These are phyloP conservation scores for Aptenodytes forsteri DNA, from an alignment of 2,113 vertebrate genomes.

Conservation along the genomic window DNA sequence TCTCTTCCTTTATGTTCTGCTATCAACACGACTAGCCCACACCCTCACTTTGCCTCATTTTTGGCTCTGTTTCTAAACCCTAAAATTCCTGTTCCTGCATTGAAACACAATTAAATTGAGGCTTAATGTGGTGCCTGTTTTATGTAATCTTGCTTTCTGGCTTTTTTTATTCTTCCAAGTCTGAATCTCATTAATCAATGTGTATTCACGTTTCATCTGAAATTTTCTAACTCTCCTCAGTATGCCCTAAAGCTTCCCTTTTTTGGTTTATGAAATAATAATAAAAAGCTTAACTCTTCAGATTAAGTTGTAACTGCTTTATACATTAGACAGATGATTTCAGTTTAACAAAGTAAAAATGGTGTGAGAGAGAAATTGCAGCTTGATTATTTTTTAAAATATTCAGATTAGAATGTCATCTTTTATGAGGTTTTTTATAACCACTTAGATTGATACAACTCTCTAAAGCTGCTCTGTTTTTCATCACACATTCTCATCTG, in stretches of 20 bases:
- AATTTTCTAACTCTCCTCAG: conserved; percentile 45
- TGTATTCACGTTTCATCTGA: conserved; percentile 41
- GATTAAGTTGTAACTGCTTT: conserved; percentile 54
- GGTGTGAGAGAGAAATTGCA: conserved; percentile 67
- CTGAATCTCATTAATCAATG: conserved; percentile 66
- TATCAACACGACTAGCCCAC: conserved; percentile 40
- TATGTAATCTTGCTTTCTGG: conserved; percentile 63
- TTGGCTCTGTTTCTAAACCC: conserved; percentile 65
- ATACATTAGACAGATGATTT: conserved; percentile 35
- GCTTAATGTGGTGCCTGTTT: conserved; percentile 65
- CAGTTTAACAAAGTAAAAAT: conserved; percentile 44
- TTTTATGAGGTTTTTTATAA: conserved; percentile 56
- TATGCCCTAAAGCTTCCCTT: conserved; percentile 40
- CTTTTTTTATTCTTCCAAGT: conserved; percentile 55
- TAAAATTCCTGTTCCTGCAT: conserved; percentile 67
- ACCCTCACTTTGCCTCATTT: conserved; percentile 65
- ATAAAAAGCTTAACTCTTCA: conserved; percentile 36
- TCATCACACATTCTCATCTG: conserved; percentile 73
- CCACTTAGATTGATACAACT: conserved; percentile 74
- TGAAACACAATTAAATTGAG: conserved; percentile 64
- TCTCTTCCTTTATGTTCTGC: conserved; percentile 54
- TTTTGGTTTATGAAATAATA: conserved; percentile 61
- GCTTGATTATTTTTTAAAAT: conserved; percentile 46
- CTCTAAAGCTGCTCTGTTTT: conserved; percentile 77
- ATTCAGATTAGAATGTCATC: conserved; percentile 71